A percentile compares a stretch with the other conserved stretches of the same genome.
These are phyloP conservation scores for Platyscapa corneri DNA, from an alignment of 1,140 invertebrate genomes.

Conservation along the genomic window DNA sequence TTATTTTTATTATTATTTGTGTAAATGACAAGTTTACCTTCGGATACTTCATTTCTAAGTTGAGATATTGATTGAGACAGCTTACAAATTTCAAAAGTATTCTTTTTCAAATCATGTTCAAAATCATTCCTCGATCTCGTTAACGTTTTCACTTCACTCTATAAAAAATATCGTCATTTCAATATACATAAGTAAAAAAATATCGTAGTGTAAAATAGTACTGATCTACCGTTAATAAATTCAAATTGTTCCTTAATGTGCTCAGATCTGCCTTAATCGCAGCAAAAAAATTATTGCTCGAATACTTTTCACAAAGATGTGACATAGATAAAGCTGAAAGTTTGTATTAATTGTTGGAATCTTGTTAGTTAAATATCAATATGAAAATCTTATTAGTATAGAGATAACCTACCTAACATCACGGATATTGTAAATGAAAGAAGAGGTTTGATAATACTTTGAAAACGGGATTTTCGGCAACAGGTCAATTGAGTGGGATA, in stretches of 20 bases:
- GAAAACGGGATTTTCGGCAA: slow-evolving; percentile 56
- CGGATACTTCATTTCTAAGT: slow-evolving; percentile 67
- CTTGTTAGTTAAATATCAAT: too few species aligned
- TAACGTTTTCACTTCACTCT: slow-evolving; percentile 67
- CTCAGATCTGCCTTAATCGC: slow-evolving; percentile 65
- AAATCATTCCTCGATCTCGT: slow-evolving; percentile 65
- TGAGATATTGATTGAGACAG: slow-evolving; percentile 66
- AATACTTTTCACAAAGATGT: slow-evolving; percentile 69
- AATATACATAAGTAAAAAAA: background rate
- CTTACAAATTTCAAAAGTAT: slow-evolving; percentile 64
- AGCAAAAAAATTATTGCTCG: slow-evolving; percentile 61
- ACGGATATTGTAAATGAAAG: slow-evolving; percentile 65
- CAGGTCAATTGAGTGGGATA: slow-evolving; percentile 54
- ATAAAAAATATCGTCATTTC: slow-evolving; percentile 15
- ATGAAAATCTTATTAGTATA: too few species aligned
- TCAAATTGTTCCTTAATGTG: slow-evolving; percentile 62
- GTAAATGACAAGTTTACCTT: slow-evolving; percentile 58
- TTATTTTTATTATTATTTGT: background rate
- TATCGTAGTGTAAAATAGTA: background rate
- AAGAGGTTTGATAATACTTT: slow-evolving; percentile 61
- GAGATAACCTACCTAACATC: slow-evolving; percentile 60
- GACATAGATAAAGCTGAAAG: slow-evolving; percentile 66
- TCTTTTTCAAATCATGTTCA: slow-evolving; percentile 64
- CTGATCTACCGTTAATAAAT: slow-evolving; percentile 64
- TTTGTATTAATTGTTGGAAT: too few species aligned